phyloP scores from a whole-genome alignment of 2,888 invertebrate genomes.

The Caenorhabditis becei region DNA sequence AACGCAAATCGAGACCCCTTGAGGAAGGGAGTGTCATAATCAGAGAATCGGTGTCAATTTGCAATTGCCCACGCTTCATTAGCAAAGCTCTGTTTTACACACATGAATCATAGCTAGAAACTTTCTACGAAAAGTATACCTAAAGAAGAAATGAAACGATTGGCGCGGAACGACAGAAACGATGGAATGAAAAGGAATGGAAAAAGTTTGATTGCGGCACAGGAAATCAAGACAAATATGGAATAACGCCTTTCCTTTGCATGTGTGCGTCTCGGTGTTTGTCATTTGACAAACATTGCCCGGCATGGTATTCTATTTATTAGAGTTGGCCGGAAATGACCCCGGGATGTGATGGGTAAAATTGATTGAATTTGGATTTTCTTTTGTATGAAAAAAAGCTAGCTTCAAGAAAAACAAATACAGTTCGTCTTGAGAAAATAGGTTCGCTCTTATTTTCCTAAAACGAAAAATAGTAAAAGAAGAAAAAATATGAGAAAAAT shows the following conservation, averaged over 20 bases:
- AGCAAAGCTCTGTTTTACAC: neutral
- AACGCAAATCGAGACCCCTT: no score
- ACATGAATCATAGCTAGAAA: neutral
- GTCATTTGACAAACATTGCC: constrained; percentile 54
- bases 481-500: constrained; percentile 5
- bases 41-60: neutral
- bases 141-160: constrained; percentile 6
- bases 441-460: no score
- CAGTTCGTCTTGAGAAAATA: neutral
- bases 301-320: constrained; percentile 30
- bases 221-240: constrained; percentile 60
- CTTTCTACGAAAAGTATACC: neutral
- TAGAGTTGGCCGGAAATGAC: neutral
- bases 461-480: neutral
- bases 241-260: constrained; percentile 15
- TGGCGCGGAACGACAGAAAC: constrained; percentile 19
- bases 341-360: neutral
- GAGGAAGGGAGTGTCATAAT: neutral
- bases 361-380: neutral
- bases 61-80: neutral
- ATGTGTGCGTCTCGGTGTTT: constrained; percentile 33
- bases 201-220: constrained; percentile 53
- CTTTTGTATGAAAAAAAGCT: no score
- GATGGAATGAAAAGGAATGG: constrained; percentile 14
- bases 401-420: no score